phyloP scores from a whole-genome alignment of 2,797 vertebrate genomes.

The Coluber constrictor region DNA sequence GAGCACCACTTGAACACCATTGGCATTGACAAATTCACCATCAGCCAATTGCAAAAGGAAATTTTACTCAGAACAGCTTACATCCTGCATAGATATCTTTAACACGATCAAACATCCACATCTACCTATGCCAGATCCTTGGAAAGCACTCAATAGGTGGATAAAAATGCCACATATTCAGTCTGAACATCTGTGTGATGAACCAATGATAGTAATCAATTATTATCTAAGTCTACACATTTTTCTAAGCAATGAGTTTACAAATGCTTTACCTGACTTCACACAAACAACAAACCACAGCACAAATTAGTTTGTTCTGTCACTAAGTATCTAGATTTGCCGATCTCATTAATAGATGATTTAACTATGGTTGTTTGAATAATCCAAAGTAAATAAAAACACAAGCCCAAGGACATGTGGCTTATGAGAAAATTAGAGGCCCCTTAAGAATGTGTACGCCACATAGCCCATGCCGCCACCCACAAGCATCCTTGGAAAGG shows the following conservation, averaged over 20 bases:
- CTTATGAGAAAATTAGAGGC: not conserved
- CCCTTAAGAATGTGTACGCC: not conserved
- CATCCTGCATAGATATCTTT: not conserved
- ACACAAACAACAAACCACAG: not conserved
- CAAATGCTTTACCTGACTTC: not conserved
- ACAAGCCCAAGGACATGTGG: not conserved
- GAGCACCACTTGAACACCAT: not conserved
- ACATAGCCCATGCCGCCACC: not conserved
- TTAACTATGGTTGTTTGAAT: not conserved
- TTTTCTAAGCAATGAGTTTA: not conserved
- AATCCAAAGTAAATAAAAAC: not conserved
- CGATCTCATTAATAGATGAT: not conserved
- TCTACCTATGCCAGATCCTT: not conserved
- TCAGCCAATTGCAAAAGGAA: not conserved
- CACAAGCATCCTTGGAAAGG: not conserved
- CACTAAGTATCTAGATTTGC: not conserved
- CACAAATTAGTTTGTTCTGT: not conserved
- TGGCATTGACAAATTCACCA: not conserved
- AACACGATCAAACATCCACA: not conserved
- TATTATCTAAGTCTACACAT: not conserved
- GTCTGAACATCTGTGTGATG: not conserved
- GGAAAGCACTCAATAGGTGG: not conserved
- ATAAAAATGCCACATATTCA: not conserved
- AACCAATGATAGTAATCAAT: not conserved
- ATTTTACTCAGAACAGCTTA: not conserved